phyloP scores from a whole-genome alignment of 2,797 vertebrate species.

The Champsocephalus gunnari region DNA sequence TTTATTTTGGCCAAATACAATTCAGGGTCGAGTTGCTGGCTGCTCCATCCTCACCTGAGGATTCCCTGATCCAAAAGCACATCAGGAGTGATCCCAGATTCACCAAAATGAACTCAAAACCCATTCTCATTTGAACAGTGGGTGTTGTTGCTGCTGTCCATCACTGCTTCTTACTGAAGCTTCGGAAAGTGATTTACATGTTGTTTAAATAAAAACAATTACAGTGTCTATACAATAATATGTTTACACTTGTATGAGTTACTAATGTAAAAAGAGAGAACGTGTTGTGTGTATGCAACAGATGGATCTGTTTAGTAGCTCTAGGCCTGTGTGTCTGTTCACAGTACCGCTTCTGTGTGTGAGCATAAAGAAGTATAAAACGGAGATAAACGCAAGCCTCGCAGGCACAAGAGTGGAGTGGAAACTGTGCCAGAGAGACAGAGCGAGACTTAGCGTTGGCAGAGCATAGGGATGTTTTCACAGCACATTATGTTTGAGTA shows the following conservation, averaged over 20 bases:
- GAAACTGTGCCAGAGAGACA: conserved; percentile 50
- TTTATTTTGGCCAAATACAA: not conserved
- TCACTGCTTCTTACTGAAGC: not conserved
- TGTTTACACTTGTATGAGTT: conserved; percentile 20
- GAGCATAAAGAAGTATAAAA: conserved; percentile 48
- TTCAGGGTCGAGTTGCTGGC: not conserved
- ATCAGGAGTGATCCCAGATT: conserved; percentile 2
- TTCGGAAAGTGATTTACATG: not conserved
- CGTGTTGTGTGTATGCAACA: conserved; percentile 48
- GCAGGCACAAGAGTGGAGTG: conserved; percentile 45
- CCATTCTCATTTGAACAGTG: not conserved
- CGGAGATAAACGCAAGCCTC: conserved; percentile 52
- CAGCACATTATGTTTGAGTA: conserved; percentile 87
- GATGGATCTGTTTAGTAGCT: conserved; percentile 61
- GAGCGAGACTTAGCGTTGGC: conserved; percentile 79
- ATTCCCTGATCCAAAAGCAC: conserved; percentile 3
- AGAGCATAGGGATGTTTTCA: conserved; percentile 84
- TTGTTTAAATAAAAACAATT: fast-evolving
- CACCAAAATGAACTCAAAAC: not conserved
- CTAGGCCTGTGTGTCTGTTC: conserved; percentile 57
- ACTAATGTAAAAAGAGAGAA: conserved; percentile 36
- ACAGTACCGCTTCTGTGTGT: conserved; percentile 20
- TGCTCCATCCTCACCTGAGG: not conserved
- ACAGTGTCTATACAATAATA: not conserved
- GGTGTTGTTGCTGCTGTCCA: not conserved